Evolutionary conservation across 2,888 invertebrate species (phyloP).

Genomic region (Hydraecia micacea): DNA sequence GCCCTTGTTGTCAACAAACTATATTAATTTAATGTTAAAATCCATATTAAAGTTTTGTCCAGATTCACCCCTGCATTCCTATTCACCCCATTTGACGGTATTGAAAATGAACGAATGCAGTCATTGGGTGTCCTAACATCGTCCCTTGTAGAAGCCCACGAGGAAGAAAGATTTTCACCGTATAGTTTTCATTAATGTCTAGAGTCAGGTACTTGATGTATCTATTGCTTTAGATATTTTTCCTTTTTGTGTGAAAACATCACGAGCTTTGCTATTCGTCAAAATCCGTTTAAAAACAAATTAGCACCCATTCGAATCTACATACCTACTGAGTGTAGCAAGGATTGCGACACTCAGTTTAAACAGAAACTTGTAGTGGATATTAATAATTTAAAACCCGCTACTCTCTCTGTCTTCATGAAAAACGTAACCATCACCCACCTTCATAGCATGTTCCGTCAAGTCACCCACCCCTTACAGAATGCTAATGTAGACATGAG

Average conservation of each 20-base stretch:
- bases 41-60: too few relatives aligned
- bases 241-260: not conserved
- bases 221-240: too few relatives aligned
- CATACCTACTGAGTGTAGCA: not conserved
- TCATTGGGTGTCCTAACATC: not conserved
- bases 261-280: not conserved
- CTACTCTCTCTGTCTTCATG: not conserved
- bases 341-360: not conserved
- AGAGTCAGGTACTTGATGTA: not conserved
- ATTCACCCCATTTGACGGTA: too few relatives aligned
- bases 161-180: not conserved
- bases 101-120: not conserved
- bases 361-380: slow-evolving; percentile 1
- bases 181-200: not conserved
- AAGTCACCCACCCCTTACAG: not conserved
- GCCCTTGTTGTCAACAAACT: too few relatives aligned
- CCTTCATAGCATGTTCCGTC: not conserved
- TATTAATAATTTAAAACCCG: not conserved
- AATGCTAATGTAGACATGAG: not conserved
- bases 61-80: too few relatives aligned
- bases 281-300: slow-evolving; percentile 9
- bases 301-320: slow-evolving; percentile 4
- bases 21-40: too few relatives aligned
- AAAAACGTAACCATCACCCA: not conserved
- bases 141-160: not conserved